Conservation (phyloP, 2,888 invertebrate genomes). For the Tetheella fluctuosa region DNA sequence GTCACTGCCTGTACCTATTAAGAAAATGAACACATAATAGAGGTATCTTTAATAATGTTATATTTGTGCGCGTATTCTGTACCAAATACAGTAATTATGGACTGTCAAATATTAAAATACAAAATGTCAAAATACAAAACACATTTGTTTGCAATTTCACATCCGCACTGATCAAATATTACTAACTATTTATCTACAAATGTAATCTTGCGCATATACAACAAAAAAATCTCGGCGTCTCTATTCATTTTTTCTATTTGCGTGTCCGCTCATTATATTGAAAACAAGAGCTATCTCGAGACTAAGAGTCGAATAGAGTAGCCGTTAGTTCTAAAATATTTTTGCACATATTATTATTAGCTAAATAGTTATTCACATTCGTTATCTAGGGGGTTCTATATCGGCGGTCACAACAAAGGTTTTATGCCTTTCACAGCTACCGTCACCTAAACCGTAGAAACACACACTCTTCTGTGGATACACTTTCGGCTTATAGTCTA, state of each 20-base stretch:
- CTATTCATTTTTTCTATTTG: too few species aligned
- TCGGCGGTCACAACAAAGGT: slow-evolving; percentile 70
- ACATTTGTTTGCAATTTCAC: background rate
- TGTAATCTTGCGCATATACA: too few species aligned
- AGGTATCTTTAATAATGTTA: background rate
- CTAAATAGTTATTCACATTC: slow-evolving; percentile 42
- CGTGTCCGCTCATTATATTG: too few species aligned
- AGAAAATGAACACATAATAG: background rate
- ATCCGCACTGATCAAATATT: background rate
- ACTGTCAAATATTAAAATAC: background rate
- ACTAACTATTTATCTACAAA: too few species aligned
- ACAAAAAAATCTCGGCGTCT: too few species aligned
- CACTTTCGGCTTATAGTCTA: slow-evolving; percentile 58
- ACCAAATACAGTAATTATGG: too few species aligned
- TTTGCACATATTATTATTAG: slow-evolving; percentile 11
- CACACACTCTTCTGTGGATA: slow-evolving; percentile 66
- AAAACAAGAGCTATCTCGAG: background rate
- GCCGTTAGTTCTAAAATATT: background rate
- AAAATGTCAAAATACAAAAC: background rate
- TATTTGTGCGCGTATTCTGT: background rate
- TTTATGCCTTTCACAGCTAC: slow-evolving; percentile 45
- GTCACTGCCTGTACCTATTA: too few species aligned
- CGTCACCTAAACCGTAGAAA: slow-evolving; percentile 62
- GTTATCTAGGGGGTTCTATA: slow-evolving; percentile 74
- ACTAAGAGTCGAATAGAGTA: background rate